Percentiles rank a stretch among this genome's conserved stretches.
These are phyloP conservation scores for Nebria ingens DNA, from an alignment of 1,140 invertebrate genomes.

Conservation along the genomic window DNA sequence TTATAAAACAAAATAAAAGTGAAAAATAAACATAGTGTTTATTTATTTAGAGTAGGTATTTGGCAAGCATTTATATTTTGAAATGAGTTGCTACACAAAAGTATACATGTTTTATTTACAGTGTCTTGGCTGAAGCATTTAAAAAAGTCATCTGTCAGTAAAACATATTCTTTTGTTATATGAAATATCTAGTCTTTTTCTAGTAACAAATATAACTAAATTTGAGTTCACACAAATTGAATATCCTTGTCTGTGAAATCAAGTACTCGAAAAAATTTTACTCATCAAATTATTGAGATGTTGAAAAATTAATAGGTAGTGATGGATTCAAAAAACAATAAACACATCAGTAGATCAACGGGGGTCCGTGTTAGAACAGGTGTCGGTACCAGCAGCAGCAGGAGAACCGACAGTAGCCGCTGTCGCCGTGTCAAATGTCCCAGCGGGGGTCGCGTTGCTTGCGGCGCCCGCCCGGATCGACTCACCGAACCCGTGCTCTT, in stretches of 20 bases:
- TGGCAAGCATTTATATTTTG: too few species aligned
- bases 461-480: constrained; percentile 18
- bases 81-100: too few species aligned
- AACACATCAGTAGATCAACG: background rate
- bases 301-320: too few species aligned
- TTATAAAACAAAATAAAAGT: too few species aligned
- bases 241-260: background rate
- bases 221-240: background rate
- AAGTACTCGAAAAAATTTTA: background rate
- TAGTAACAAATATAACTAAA: background rate
- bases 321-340: background rate
- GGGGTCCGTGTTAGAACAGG: constrained; percentile 13
- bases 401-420: constrained; percentile 21
- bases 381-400: constrained; percentile 7
- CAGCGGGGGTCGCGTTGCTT: constrained; percentile 19
- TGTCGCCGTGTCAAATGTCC: constrained; percentile 20
- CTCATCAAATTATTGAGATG: too few species aligned
- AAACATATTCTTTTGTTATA: background rate
- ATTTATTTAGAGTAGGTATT: too few species aligned
- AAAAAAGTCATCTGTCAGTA: too few species aligned
- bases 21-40: too few species aligned
- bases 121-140: too few species aligned
- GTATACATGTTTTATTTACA: too few species aligned
- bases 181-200: background rate
- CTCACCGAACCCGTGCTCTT: too few species aligned